Conservation (phyloP, 1,140 invertebrate species). For the Sipha flava region DNA sequence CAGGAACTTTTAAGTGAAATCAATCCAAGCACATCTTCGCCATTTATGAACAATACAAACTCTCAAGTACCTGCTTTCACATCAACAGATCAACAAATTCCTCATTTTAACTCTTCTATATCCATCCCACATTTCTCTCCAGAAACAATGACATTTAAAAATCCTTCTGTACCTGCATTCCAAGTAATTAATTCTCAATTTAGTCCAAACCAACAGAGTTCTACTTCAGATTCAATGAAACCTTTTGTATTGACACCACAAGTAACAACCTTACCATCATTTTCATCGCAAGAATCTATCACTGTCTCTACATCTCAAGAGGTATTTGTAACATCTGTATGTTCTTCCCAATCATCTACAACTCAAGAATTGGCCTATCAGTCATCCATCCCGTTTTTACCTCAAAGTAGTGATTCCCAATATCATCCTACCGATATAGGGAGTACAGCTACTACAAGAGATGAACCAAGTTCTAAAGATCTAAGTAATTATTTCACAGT, state of each 20-base stretch:
- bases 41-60: neutral
- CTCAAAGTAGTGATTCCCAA: neutral
- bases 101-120: neutral
- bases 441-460: neutral
- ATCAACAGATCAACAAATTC: neutral
- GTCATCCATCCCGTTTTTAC: neutral
- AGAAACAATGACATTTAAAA: neutral
- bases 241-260: neutral
- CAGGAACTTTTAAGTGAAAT: neutral
- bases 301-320: neutral
- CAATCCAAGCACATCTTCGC: neutral
- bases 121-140: neutral
- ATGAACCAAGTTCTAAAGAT: neutral
- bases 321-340: neutral
- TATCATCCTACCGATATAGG: neutral
- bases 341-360: neutral
- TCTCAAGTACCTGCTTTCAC: neutral
- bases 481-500: constrained; percentile 19
- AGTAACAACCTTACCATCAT: neutral
- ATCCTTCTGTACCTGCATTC: neutral
- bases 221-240: neutral
- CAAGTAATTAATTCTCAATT: neutral
- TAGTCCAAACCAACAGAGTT: neutral
- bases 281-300: neutral
- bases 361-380: neutral